Percentiles rank a stretch among this genome's conserved stretches.
These are phyloP conservation scores for Psittacus erithacus DNA, from an alignment of 2,113 vertebrate species.

Conservation along the genomic window DNA sequence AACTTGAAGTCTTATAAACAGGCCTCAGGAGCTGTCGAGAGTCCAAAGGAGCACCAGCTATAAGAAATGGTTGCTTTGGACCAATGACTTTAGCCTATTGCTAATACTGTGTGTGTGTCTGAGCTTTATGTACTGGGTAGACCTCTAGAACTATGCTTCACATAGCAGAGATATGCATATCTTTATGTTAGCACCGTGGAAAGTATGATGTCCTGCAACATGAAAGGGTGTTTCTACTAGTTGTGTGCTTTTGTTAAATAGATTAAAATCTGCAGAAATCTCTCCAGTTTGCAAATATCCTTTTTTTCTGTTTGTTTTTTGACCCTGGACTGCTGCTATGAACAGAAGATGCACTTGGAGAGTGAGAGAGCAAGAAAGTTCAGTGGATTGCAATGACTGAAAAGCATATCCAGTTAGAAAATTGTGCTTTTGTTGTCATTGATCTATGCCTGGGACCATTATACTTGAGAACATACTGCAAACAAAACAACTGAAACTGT, in stretches of 20 bases:
- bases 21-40: constrained; percentile 83
- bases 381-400: constrained; percentile 78
- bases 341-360: constrained; percentile 79
- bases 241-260: constrained; percentile 74
- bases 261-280: constrained; percentile 69
- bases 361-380: constrained; percentile 59
- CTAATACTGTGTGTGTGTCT: constrained; percentile 83
- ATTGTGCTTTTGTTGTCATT: constrained; percentile 93
- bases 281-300: constrained; percentile 73
- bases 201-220: constrained; percentile 66
- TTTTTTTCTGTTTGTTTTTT: constrained; percentile 63
- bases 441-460: constrained; percentile 91
- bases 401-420: constrained; percentile 88
- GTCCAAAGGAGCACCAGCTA: constrained; percentile 97
- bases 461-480: constrained; percentile 90
- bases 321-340: constrained; percentile 85
- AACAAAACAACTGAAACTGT: constrained; percentile 85
- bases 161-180: constrained; percentile 84
- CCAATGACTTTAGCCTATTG: constrained; percentile 77
- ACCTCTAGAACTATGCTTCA: constrained; percentile 89
- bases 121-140: constrained; percentile 87
- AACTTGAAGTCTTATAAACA: constrained; percentile 96
- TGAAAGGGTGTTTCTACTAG: constrained; percentile 75
- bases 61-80: constrained; percentile 81
- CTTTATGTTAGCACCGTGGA: constrained; percentile 79